Evolutionary conservation across 2,888 invertebrate species (phyloP).

Genomic region (Orthosia gothica): DNA sequence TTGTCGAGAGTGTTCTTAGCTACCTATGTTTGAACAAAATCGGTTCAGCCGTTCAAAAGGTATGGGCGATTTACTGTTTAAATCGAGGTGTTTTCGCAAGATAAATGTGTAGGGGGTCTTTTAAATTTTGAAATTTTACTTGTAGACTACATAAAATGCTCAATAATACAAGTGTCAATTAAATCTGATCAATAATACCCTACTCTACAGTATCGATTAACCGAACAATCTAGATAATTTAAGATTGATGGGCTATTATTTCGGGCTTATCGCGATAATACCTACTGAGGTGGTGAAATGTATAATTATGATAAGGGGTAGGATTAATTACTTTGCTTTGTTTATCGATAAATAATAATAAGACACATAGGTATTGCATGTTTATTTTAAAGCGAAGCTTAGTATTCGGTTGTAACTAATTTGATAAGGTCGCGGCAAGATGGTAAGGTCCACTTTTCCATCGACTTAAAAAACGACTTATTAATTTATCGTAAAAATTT

Average conservation of each 20-base stretch:
- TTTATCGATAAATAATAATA: slow-evolving; percentile 29
- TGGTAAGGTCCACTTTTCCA: slow-evolving; percentile 32
- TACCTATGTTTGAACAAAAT: too few relatives aligned
- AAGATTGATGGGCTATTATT: slow-evolving; percentile 32
- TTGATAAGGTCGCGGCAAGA: slow-evolving; percentile 40
- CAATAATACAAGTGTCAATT: neutral
- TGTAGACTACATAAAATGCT: too few relatives aligned
- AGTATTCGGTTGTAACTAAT: slow-evolving; percentile 13
- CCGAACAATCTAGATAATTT: slow-evolving; percentile 8
- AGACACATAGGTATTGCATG: neutral
- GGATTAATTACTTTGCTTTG: slow-evolving; percentile 38
- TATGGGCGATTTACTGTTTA: too few relatives aligned
- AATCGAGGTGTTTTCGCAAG: too few relatives aligned
- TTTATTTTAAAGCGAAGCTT: slow-evolving; percentile 17
- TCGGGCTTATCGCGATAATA: slow-evolving; percentile 21
- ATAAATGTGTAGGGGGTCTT: too few relatives aligned
- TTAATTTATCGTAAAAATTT: too few relatives aligned
- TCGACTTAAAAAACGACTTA: too few relatives aligned
- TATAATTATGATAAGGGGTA: slow-evolving; percentile 30
- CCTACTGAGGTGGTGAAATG: slow-evolving; percentile 3
- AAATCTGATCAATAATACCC: slow-evolving; percentile 14
- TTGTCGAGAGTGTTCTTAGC: too few relatives aligned
- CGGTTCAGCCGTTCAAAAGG: too few relatives aligned
- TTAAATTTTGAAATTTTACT: too few relatives aligned
- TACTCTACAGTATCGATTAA: slow-evolving; percentile 9